phyloP scores from a whole-genome alignment of 1,140 invertebrate species.

The Lysiphlebus fabarum region DNA sequence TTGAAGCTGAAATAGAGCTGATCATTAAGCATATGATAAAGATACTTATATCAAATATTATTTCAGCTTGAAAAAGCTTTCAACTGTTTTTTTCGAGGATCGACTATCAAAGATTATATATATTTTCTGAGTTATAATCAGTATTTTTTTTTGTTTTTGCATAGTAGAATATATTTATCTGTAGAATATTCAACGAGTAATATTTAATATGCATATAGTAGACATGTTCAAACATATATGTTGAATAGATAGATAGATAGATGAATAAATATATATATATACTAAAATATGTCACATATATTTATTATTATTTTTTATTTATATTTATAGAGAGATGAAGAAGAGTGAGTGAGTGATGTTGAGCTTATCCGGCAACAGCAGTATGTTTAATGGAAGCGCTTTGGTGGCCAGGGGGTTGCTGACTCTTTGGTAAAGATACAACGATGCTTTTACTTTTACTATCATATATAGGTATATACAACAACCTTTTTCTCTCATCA shows the following conservation, averaged over 20 bases:
- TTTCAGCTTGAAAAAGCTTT: constrained; percentile 37
- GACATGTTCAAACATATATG: too few species aligned
- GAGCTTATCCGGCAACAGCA: constrained; percentile 15
- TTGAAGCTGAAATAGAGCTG: neutral
- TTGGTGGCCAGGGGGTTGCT: constrained; percentile 10
- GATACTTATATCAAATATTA: constrained; percentile 45
- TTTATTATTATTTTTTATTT: neutral
- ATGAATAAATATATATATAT: too few species aligned
- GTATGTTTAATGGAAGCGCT: constrained; percentile 30
- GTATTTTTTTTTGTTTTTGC: constrained; percentile 10
- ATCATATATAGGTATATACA: too few species aligned
- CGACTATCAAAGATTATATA: constrained; percentile 28
- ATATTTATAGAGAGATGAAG: neutral
- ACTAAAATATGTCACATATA: too few species aligned
- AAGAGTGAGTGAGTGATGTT: constrained; percentile 5
- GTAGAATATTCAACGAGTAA: too few species aligned
- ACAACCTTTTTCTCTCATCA: constrained; percentile 24
- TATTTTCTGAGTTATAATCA: constrained; percentile 9
- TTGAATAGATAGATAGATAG: too few species aligned
- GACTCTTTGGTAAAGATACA: constrained; percentile 45
- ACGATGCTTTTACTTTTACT: constrained; percentile 30
- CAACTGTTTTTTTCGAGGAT: constrained; percentile 29
- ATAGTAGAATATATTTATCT: neutral
- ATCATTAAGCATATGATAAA: constrained; percentile 1
- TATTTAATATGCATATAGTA: too few species aligned